These are phyloP conservation scores for Catharus bicknelli DNA, from an alignment of 2,113 vertebrate species.

Conservation along the genomic window DNA sequence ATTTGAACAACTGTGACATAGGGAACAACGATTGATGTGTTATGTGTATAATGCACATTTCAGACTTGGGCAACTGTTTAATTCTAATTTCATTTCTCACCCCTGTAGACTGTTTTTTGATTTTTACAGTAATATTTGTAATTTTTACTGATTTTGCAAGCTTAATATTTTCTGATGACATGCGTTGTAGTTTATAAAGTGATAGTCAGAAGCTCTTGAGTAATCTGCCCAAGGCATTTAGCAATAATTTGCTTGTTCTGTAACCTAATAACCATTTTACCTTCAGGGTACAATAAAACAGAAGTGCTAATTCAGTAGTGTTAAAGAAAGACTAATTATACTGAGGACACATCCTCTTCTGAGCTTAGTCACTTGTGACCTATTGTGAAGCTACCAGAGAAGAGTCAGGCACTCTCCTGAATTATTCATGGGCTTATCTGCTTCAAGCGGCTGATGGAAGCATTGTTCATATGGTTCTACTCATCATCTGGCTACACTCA, in stretches of 20 bases:
- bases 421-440: conserved; percentile 54
- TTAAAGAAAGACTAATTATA: conserved; percentile 71
- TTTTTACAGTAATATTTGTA: background rate
- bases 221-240: conserved; percentile 54
- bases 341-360: conserved; percentile 38
- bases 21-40: background rate
- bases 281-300: conserved; percentile 67
- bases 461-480: conserved; percentile 15
- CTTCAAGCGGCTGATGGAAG: conserved; percentile 1
- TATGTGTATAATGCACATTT: background rate
- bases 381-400: conserved; percentile 30
- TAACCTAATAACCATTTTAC: conserved; percentile 66
- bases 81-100: background rate
- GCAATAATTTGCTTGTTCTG: conserved; percentile 72
- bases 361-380: conserved; percentile 62
- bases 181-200: conserved; percentile 39
- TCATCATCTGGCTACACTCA: background rate
- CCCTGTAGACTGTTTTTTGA: background rate
- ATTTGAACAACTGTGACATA: background rate
- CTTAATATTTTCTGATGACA: conserved; percentile 20
- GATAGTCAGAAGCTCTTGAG: conserved; percentile 50
- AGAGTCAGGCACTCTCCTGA: conserved; percentile 28
- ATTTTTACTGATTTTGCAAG: background rate
- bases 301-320: conserved; percentile 62
- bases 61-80: background rate